Evolutionary conservation across 2,888 invertebrate genomes (phyloP), one percentile per base, ranked within the genome.

Genomic region (Plagiodera versicolora): DNA sequence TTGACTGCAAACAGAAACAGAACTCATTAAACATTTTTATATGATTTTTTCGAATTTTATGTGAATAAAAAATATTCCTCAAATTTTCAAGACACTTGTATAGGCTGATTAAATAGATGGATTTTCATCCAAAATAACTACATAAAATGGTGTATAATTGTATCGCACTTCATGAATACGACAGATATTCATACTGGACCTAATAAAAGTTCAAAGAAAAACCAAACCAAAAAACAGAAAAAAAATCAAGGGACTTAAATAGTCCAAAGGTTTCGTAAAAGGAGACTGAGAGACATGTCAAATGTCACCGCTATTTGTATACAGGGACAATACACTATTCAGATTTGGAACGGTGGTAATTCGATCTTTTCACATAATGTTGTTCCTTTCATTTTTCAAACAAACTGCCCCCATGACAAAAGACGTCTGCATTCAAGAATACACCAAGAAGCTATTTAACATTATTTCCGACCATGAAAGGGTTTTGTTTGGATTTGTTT

Each of bases 321-420:
- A 39, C 24, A 19, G 30, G 53, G 53, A 70, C 69, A 70, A 70
- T 66, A 62, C 55, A 63, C 67, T 64, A 67, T 68, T 69, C 67
- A 70, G 61, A 65, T 68, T 67, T 67, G 59, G 61, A 68, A 71
- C 63, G 63, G 64, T 63, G 67, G 72, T 69, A 73, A 72, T 70
- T 70, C 67, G 70, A 71, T 70, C 69, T 66, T 66, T 67, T 67
- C 60, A 62, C 54, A 56, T 64, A 61, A 65, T 64, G 67, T 70
- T 63, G 64, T 67, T 68, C 63, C 66, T 58, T 62, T 69, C 66
- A 65, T 66, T 64, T 61, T 56, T 60, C 54, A 72, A 72, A 74
- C 67, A 71, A 66, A 71, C 71, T 71, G 71, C 71, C 71, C 71
- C 64, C 64, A 71, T 71, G 68, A 70, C 69, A 39, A 39, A 4